These are phyloP conservation scores for Sinhomidia bicolor DNA, from an alignment of 2,888 invertebrate species.

Conservation along the genomic window DNA sequence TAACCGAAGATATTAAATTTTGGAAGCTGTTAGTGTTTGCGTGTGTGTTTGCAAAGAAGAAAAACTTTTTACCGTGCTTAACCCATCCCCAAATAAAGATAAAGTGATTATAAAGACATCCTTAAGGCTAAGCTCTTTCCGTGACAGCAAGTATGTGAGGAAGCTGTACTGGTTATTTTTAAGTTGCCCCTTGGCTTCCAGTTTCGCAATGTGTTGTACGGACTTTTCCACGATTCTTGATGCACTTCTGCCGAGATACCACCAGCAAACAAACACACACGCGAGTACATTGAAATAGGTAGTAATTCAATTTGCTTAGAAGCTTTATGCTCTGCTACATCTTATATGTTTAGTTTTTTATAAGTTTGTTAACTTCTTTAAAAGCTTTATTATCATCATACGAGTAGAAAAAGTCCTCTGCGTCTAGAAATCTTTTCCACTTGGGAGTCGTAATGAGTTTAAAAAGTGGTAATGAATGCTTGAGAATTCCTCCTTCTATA, in stretches of 20 bases:
- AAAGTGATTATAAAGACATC: slow-evolving; percentile 83
- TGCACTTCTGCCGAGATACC: slow-evolving; percentile 78
- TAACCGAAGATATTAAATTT: too few species aligned
- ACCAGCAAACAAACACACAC: slow-evolving; percentile 3
- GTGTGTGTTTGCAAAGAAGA: neutral
- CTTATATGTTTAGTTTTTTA: too few species aligned
- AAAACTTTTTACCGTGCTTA: slow-evolving; percentile 82
- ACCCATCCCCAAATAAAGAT: slow-evolving; percentile 84
- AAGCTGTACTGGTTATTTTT: slow-evolving; percentile 82
- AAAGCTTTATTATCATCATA: slow-evolving; percentile 76
- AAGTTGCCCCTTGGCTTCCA: slow-evolving; percentile 80
- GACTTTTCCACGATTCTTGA: slow-evolving; percentile 81
- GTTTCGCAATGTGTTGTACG: slow-evolving; percentile 81
- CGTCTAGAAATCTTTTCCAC: slow-evolving; percentile 82
- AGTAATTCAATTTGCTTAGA: too few species aligned
- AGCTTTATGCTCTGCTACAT: too few species aligned
- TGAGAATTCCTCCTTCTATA: slow-evolving; percentile 81
- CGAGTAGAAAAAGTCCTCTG: slow-evolving; percentile 83
- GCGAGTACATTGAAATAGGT: too few species aligned
- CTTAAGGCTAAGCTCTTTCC: slow-evolving; percentile 82
- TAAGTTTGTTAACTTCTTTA: neutral
- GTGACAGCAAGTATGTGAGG: slow-evolving; percentile 82
- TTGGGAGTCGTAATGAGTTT: slow-evolving; percentile 83
- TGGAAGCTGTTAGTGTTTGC: too few species aligned
- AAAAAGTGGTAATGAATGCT: slow-evolving; percentile 83